A percentile compares a stretch with the other conserved stretches of the same genome.
These are phyloP conservation scores for Phylloscopus whistleri DNA, from an alignment of 2,113 vertebrate species.

Conservation along the genomic window DNA sequence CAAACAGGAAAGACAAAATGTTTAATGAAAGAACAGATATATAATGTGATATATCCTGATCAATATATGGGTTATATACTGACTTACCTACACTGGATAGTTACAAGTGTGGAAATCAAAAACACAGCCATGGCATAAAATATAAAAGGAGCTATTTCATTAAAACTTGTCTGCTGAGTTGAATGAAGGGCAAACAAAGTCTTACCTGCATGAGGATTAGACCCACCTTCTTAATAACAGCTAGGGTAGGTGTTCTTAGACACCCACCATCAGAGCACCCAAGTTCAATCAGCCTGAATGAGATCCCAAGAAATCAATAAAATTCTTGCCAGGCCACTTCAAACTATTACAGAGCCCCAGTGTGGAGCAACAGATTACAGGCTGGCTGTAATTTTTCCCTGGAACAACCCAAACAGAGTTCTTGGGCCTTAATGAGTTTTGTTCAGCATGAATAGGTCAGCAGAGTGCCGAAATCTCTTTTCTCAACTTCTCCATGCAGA, in stretches of 20 bases:
- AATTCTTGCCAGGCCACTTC: constrained; percentile 24
- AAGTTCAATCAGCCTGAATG: constrained; percentile 46
- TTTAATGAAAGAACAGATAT: background rate
- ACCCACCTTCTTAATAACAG: constrained; percentile 33
- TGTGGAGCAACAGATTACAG: background rate
- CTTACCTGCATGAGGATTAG: background rate
- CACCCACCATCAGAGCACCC: background rate
- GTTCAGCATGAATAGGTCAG: constrained; percentile 14
- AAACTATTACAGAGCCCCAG: constrained; percentile 1
- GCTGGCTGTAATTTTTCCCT: background rate
- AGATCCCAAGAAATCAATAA: constrained; percentile 59
- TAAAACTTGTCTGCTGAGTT: constrained; percentile 11
- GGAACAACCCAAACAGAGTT: constrained; percentile 21
- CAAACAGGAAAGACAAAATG: background rate
- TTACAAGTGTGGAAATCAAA: background rate
- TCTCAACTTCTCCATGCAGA: background rate
- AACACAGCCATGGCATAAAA: background rate
- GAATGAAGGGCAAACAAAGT: constrained; percentile 37
- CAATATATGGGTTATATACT: background rate
- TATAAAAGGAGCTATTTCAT: constrained; percentile 13
- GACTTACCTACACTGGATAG: background rate
- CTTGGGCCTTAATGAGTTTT: constrained; percentile 21
- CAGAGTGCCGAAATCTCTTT: background rate
- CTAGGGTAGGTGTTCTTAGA: background rate
- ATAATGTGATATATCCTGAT: background rate